Evolutionary conservation across 2,797 vertebrate species (phyloP), one percentile per base, ranked within the genome.

Genomic region (Mormyrops boulengeri): DNA sequence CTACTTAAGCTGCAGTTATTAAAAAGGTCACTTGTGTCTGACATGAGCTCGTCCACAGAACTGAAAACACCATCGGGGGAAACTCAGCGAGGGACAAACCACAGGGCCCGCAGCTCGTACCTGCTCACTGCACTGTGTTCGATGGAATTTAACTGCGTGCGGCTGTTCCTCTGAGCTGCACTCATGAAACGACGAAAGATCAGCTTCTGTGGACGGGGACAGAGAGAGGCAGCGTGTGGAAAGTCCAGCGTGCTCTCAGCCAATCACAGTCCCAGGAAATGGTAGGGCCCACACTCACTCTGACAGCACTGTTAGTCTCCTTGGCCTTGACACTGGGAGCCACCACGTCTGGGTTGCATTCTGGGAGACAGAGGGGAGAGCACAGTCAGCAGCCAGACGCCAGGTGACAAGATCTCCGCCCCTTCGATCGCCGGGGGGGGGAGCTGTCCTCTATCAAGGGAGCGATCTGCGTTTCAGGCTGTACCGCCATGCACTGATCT

Each of bases 291-390:
- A 69, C 73, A 91, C 95, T 95, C 86, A 96, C 96, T 93, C 89
- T 94, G 66, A 96, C 96, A 0, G 96, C 96, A 0, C 95, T 95
- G 82, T 96, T 95, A 89, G 95, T 94, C 82, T 11, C 92, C 93
- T 96, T 96, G 55, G 91, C 88, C 49, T 95, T 96, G 9, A 90
- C 92, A 0, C 88, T 11, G 3, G 86, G 77, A n/a, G 92, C 92
- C 41, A 91, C 91, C 0, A 93, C 91, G 88, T 97, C 96, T 0
- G 96, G 95, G 69, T 92, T 96, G 88, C 95, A 95, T 89, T 96
- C 96, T 97, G 89, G 80, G 88, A 19, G 66, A 50, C 0, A 84
- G 41, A 12, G 38, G 44, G 2, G 88, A 88, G 89, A 3, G 44
- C 4, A 62, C 9, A 19, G n/a, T 82, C 47, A 77, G 49, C 52